Percentiles rank a stretch among this genome's conserved stretches.
phyloP scores from a whole-genome alignment of 53 echinoderm and acorn worm species.

The Stichopus horrens region DNA sequence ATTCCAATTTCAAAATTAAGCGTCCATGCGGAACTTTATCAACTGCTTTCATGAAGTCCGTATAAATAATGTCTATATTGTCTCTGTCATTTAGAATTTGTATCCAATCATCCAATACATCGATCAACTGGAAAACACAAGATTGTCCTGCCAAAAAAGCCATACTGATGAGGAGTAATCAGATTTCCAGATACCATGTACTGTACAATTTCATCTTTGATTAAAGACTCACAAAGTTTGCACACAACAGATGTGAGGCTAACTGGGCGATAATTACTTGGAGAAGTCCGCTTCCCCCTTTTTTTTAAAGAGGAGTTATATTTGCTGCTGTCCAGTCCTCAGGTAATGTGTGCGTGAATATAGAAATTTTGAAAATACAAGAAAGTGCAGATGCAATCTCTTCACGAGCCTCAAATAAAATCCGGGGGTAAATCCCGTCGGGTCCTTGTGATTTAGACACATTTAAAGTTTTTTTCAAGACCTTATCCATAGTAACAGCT shows the following conservation, averaged over 20 bases:
- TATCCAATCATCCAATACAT: conserved; percentile 38
- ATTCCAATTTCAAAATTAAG: not conserved
- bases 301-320: conserved; percentile 16
- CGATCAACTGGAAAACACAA: conserved; percentile 20
- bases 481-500: not conserved
- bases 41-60: conserved; percentile 37
- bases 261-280: conserved; percentile 8
- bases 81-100: not conserved
- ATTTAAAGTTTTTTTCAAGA: not conserved
- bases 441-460: not conserved
- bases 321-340: not conserved
- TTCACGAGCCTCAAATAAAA: conserved; percentile 1
- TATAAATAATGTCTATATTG: conserved; percentile 24
- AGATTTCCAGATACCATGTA: conserved; percentile 15
- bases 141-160: conserved; percentile 22
- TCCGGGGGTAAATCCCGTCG: not conserved
- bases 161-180: conserved; percentile 3
- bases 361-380: not conserved
- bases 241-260: conserved; percentile 35
- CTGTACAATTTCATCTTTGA: not conserved
- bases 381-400: not conserved
- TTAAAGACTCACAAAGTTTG: conserved; percentile 37
- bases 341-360: not conserved
- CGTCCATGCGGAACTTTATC: conserved; percentile 10
- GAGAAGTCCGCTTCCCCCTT: not conserved